Evolutionary conservation across 2,888 invertebrate genomes (phyloP), one percentile per base, ranked within the genome.

Genomic region (Eucera pruinosa): DNA sequence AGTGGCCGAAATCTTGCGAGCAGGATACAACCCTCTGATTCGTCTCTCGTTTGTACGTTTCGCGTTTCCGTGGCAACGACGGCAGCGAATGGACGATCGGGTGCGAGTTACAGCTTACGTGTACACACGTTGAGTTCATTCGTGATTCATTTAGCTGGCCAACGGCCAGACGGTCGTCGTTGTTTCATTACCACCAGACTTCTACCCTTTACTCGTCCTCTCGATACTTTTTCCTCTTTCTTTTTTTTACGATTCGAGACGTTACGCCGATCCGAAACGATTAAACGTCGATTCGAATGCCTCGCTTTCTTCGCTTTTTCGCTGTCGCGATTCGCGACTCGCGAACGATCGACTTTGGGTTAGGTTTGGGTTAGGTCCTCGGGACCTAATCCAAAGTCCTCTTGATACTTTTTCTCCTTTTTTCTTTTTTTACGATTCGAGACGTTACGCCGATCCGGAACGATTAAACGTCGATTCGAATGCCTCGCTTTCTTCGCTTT

Each of bases 111-210:
- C 83, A 78, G 81, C 82, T 85, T 76, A 78, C n/a, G n/a, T n/a
- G n/a, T n/a, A n/a, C 83, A 71, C 82, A 67, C 60, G 78, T 74
- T 68, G 71, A 78, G 82, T 79, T 87, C 85, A 77, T 86, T 87
- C 83, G 85, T 86, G 85, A 89, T 88, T 89, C 89, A 84, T 89
- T 88, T 86, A 85, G 84, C 84, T 89, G 89, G 88, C 89, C 82
- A 70, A 61, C 65, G 64, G 88, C 89, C 89, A 90, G 75, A 69
- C 77, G 80, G 76, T 80, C 72, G 75, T 69, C 76, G 81, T 83
- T 83, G 81, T 83, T 83, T 83, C 83, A 83, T 83, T 83, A 83
- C 76, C 69, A 62, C 78, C 67, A 74, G 48, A 78, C n/a, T n/a
- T n/a, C n/a, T n/a, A n/a, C n/a, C n/a, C n/a, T n/a, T n/a, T n/a